Evolutionary conservation across 2,113 vertebrate species (phyloP).

Genomic region (Nothoprocta pentlandii): DNA sequence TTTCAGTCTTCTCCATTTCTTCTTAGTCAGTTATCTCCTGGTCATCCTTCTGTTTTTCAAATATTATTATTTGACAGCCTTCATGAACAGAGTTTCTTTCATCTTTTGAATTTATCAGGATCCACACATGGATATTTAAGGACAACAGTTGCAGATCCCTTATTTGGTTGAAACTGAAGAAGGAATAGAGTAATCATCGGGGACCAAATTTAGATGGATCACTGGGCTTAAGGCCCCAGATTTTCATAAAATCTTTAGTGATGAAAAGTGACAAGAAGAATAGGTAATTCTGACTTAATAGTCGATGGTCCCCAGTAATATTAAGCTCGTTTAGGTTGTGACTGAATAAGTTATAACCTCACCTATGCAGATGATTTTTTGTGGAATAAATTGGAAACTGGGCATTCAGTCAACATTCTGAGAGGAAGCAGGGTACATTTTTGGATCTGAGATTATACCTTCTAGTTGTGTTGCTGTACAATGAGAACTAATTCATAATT

Average conservation of each 20-base stretch:
- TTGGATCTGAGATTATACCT: not conserved
- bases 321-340: not conserved
- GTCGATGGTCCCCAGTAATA: not conserved
- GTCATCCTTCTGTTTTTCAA: not conserved
- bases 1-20: not conserved
- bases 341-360: slow-evolving; percentile 4
- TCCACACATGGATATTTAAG: not conserved
- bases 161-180: not conserved
- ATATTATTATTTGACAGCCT: not conserved
- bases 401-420: not conserved
- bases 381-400: not conserved
- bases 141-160: not conserved
- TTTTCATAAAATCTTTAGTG: not conserved
- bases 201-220: not conserved
- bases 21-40: not conserved
- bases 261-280: not conserved
- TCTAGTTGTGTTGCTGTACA: not conserved
- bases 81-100: not conserved
- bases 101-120: not conserved
- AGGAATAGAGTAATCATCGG: not conserved
- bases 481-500: not conserved
- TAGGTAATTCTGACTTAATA: not conserved
- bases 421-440: not conserved
- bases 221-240: not conserved
- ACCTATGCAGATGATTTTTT: not conserved